A percentile compares a stretch with the other conserved stretches of the same genome.
phyloP scores from a whole-genome alignment of 2,888 invertebrate genomes.

The Smittia aterrima region DNA sequence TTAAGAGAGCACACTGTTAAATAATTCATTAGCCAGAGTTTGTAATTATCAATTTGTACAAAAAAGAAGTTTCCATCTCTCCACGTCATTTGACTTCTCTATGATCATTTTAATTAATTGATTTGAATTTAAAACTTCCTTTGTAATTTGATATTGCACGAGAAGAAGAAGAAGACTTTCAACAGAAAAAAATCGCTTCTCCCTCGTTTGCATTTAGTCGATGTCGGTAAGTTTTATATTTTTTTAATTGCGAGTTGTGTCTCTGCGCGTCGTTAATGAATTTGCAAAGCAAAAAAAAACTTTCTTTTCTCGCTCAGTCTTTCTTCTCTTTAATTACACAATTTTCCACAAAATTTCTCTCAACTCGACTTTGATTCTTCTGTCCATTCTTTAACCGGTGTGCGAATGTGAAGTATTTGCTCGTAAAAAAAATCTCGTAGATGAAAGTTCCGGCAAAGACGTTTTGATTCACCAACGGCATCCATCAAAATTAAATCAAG shows the following conservation, averaged over 20 bases:
- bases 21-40: neutral
- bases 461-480: neutral
- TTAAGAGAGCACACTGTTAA: neutral
- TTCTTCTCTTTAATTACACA: neutral
- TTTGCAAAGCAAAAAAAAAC: neutral
- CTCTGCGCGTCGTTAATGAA: neutral
- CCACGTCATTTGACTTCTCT: neutral
- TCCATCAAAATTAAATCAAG: neutral
- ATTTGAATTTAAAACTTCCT: neutral
- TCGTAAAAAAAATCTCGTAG: too few relatives aligned
- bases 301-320: neutral
- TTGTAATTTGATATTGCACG: neutral
- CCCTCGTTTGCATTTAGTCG: neutral
- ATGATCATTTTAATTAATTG: neutral
- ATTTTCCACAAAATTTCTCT: neutral
- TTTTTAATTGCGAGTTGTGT: neutral
- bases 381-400: too few relatives aligned
- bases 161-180: neutral
- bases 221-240: neutral
- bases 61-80: neutral
- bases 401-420: too few relatives aligned
- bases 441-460: neutral
- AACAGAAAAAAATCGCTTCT: neutral
- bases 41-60: constrained; percentile 11
- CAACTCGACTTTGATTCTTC: neutral